Conservation (phyloP, 1,140 invertebrate genomes). For the Trypoxylus dichotomus region DNA sequence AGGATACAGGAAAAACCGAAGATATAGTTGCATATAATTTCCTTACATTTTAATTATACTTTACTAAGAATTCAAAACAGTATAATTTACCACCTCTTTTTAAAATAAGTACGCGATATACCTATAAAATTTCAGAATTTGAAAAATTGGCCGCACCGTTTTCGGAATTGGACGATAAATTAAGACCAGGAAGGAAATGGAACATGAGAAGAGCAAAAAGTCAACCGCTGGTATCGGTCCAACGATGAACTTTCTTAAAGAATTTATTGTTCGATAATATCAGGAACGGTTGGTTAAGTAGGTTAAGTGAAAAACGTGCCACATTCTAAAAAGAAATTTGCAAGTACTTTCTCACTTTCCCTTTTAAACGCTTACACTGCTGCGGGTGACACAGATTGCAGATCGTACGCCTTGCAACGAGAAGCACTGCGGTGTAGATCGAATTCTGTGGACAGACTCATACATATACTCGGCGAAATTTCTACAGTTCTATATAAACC, state of each 20-base stretch:
- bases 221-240: neutral
- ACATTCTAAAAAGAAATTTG: constrained; percentile 25
- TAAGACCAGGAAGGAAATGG: neutral
- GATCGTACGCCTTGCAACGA: neutral
- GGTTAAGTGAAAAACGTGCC: constrained; percentile 21
- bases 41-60: too few relatives aligned
- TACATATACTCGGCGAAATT: neutral
- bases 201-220: neutral
- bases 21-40: too few relatives aligned
- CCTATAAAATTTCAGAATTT: too few relatives aligned
- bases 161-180: neutral
- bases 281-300: constrained; percentile 9
- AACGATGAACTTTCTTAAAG: constrained; percentile 15
- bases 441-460: neutral
- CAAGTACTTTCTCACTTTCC: constrained; percentile 23
- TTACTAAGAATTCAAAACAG: too few relatives aligned
- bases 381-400: neutral
- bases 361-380: constrained; percentile 16
- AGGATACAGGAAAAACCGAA: too few relatives aligned
- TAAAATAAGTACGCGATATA: too few relatives aligned
- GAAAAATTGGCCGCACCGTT: too few relatives aligned
- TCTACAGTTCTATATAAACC: too few relatives aligned
- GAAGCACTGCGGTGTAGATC: neutral
- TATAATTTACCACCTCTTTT: too few relatives aligned
- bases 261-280: constrained; percentile 25